Percentiles rank a stretch among this genome's conserved stretches.
Conservation (phyloP, 2,797 vertebrate species). For the Triplophysa bombifrons region DNA sequence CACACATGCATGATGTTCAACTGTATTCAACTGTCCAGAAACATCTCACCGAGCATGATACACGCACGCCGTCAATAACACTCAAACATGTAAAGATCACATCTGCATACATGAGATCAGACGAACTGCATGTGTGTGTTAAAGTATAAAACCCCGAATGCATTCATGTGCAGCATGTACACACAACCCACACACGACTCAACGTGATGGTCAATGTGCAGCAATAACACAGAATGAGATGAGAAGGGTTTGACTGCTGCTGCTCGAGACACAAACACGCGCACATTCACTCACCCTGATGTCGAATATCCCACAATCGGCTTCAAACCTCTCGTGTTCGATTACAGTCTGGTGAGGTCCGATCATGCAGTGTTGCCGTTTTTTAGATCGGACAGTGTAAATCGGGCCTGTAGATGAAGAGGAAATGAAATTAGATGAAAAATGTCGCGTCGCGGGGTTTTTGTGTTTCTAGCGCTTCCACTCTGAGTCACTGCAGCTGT, state of each 20-base stretch:
- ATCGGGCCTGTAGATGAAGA: constrained; percentile 14
- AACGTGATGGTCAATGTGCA: not conserved
- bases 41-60: not conserved
- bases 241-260: not conserved
- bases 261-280: not conserved
- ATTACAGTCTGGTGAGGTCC: not conserved
- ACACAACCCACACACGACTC: not conserved
- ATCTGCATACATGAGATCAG: not conserved
- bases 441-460: constrained; percentile 23
- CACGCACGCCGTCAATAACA: not conserved
- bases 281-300: constrained; percentile 7
- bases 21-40: not conserved
- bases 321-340: not conserved
- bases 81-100: not conserved
- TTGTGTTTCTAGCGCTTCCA: constrained; percentile 18
- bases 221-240: not conserved
- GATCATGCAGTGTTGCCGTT: not conserved
- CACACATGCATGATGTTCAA: too few relatives aligned
- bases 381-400: not conserved
- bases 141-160: not conserved
- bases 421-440: constrained; percentile 19
- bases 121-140: not conserved
- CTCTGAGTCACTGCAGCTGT: constrained; percentile 2
- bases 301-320: not conserved
- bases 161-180: not conserved